A percentile compares a stretch with the other conserved stretches of the same genome.
Evolutionary conservation across 2,797 vertebrate species (phyloP).

Genomic region (Adelosebastes latens): DNA sequence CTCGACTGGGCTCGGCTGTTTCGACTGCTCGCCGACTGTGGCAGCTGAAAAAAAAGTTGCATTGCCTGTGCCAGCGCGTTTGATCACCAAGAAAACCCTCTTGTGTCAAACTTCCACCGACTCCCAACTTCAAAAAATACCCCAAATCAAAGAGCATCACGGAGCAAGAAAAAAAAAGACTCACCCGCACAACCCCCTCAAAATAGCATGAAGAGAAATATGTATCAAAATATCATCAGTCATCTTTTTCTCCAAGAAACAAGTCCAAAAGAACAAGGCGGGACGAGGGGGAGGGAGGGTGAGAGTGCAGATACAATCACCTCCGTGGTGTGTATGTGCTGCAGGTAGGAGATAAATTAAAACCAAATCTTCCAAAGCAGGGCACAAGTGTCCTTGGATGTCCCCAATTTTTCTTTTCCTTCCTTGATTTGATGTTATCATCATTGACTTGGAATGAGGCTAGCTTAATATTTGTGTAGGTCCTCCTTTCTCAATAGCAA

Average conservation of each 20-base stretch:
- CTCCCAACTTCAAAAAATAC: conserved; percentile 56
- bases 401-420: conserved; percentile 3
- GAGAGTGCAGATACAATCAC: conserved; percentile 56
- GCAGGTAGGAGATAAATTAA: conserved; percentile 31
- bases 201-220: conserved; percentile 73
- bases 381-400: conserved; percentile 66
- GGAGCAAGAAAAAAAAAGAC: conserved; percentile 46
- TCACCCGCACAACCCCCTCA: conserved; percentile 45
- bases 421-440: conserved; percentile 58
- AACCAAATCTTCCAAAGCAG: conserved; percentile 38
- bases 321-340: conserved; percentile 34
- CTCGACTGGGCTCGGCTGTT: conserved; percentile 19
- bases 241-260: conserved; percentile 60
- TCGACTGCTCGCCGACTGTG: conserved; percentile 19
- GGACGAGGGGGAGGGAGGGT: not conserved
- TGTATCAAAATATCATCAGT: conserved; percentile 68
- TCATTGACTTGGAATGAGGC: conserved; percentile 46
- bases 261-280: conserved; percentile 53
- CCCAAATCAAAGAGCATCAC: conserved; percentile 66
- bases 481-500: conserved; percentile 56
- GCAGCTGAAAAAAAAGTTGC: conserved; percentile 59
- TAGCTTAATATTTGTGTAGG: conserved; percentile 53
- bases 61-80: conserved; percentile 42
- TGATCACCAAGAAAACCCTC: conserved; percentile 70
- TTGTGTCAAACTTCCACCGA: conserved; percentile 59